Conservation (phyloP, 2,797 vertebrate genomes). For the Periparus ater region DNA sequence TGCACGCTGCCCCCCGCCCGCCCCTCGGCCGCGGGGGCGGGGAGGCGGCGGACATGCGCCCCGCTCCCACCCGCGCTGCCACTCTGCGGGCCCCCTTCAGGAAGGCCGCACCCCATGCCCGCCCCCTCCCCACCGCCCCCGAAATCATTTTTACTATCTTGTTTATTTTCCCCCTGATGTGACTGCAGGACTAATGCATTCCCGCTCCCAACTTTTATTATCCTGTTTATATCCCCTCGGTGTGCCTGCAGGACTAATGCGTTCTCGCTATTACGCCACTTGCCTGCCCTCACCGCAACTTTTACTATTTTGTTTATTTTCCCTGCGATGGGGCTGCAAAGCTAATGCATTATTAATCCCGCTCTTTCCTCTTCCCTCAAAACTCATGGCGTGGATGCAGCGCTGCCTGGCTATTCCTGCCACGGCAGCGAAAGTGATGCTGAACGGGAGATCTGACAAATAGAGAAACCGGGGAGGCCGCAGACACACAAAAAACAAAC, state of each 20-base stretch:
- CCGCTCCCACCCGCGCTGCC: conserved; percentile 48
- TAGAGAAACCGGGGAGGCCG: background rate
- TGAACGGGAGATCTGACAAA: background rate
- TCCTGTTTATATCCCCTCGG: conserved; percentile 36
- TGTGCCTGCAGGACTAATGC: conserved; percentile 23
- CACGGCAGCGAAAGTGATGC: background rate
- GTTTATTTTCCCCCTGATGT: conserved; percentile 45
- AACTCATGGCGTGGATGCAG: background rate
- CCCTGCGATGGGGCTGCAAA: background rate
- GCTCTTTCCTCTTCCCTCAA: background rate
- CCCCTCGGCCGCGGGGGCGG: background rate
- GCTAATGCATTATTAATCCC: conserved; percentile 31
- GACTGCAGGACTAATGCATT: conserved; percentile 21
- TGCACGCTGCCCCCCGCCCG: background rate
- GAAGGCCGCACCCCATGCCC: conserved; percentile 5
- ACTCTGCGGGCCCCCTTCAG: conserved; percentile 42
- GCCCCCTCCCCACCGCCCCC: background rate
- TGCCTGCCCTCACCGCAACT: conserved; percentile 11
- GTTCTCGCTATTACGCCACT: background rate
- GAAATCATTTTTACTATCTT: conserved; percentile 45
- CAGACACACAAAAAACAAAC: background rate
- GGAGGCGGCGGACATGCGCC: conserved; percentile 33
- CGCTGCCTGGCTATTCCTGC: background rate
- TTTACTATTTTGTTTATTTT: conserved; percentile 22
- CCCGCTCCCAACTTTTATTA: conserved; percentile 30